phyloP scores from a whole-genome alignment of 2,113 vertebrate genomes.

The Amblyopsis rosae region DNA sequence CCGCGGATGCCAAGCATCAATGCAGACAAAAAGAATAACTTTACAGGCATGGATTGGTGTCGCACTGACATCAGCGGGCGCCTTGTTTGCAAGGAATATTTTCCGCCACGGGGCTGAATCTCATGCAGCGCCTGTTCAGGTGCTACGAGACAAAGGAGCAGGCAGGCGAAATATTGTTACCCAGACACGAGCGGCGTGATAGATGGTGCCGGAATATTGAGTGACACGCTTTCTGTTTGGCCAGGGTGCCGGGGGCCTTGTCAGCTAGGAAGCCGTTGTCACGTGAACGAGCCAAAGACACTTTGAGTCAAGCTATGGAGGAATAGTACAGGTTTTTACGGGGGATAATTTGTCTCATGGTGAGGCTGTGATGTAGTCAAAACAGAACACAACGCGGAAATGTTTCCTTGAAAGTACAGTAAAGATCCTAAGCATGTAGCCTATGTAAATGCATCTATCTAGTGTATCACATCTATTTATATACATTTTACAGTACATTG shows the following conservation, averaged over 20 bases:
- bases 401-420: conserved; percentile 14
- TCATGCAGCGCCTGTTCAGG: conserved; percentile 23
- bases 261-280: conserved; percentile 37
- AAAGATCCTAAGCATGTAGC: background rate
- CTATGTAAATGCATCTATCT: too few species aligned
- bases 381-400: conserved; percentile 18
- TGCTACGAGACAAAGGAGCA: conserved; percentile 15
- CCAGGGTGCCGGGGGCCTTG: conserved; percentile 8
- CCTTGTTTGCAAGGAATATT: conserved; percentile 36
- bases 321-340: conserved; percentile 24
- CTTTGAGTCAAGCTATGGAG: conserved; percentile 37
- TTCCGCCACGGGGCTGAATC: conserved; percentile 21
- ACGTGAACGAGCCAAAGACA: conserved; percentile 14
- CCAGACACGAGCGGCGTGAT: conserved; percentile 41
- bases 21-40: background rate
- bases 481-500: too few species aligned
- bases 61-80: conserved; percentile 24
- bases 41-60: conserved; percentile 23
- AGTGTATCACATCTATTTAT: too few species aligned
- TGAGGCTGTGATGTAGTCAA: conserved; percentile 39
- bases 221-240: conserved; percentile 28
- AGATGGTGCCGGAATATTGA: conserved; percentile 39
- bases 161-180: conserved; percentile 23
- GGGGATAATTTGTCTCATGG: conserved; percentile 43
- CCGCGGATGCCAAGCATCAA: conserved; percentile 12